phyloP scores from a whole-genome alignment of 1,140 invertebrate genomes.

The Manduca sexta region DNA sequence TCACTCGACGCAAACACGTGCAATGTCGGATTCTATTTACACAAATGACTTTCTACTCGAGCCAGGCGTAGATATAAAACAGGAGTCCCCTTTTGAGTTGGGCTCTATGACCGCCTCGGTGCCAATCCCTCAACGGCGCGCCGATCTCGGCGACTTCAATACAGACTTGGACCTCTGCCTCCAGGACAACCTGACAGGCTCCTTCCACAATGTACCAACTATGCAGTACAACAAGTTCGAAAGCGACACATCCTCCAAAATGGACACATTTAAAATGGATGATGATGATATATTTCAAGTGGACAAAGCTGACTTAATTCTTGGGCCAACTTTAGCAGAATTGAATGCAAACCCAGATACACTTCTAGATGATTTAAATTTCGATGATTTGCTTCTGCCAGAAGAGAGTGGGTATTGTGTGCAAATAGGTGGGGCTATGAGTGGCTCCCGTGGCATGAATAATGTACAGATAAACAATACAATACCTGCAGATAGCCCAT shows the following conservation, averaged over 20 bases:
- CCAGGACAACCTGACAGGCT: conserved; percentile 58
- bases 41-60: conserved; percentile 74
- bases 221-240: conserved; percentile 65
- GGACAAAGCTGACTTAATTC: conserved; percentile 88
- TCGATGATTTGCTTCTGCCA: conserved; percentile 86
- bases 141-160: conserved; percentile 69
- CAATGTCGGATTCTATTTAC: conserved; percentile 75
- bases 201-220: conserved; percentile 64
- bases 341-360: conserved; percentile 90
- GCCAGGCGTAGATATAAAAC: conserved; percentile 70
- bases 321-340: conserved; percentile 89
- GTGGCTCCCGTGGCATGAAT: conserved; percentile 54
- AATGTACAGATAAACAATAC: conserved; percentile 63
- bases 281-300: conserved; percentile 93
- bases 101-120: conserved; percentile 73
- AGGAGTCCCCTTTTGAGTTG: conserved; percentile 63
- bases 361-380: conserved; percentile 86
- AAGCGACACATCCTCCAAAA: conserved; percentile 69
- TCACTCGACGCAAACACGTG: conserved; percentile 66
- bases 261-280: conserved; percentile 83
- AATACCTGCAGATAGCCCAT: conserved; percentile 58
- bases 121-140: conserved; percentile 73
- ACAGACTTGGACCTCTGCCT: conserved; percentile 72
- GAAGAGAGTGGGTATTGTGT: conserved; percentile 75
- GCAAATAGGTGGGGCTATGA: conserved; percentile 68